Conservation (phyloP, 2,888 invertebrate species). For the Seira sanloemensis region DNA sequence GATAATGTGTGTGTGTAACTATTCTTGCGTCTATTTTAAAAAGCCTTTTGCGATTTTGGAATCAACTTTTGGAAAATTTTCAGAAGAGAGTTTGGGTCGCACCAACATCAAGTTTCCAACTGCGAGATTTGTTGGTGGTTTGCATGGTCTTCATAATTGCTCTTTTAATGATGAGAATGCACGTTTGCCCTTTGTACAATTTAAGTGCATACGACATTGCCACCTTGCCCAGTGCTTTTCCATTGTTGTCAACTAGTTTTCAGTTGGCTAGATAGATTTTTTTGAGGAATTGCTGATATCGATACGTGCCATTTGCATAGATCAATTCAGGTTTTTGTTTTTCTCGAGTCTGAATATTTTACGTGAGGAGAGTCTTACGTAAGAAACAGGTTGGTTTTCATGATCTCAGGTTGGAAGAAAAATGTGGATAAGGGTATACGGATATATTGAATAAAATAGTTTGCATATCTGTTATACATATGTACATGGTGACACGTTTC, state of each 20-base stretch:
- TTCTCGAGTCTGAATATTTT: neutral
- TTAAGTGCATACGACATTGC: neutral
- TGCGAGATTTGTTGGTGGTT: neutral
- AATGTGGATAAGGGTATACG: no score
- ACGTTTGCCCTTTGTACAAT: neutral
- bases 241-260: conserved; percentile 42
- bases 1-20: no score
- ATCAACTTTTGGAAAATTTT: no score
- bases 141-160: neutral
- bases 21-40: no score
- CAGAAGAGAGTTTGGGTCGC: neutral
- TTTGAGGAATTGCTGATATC: neutral
- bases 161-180: neutral
- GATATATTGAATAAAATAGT: no score
- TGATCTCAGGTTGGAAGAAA: no score
- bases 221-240: conserved; percentile 12
- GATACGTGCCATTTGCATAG: neutral
- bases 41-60: no score
- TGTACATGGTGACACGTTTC: no score
- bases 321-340: neutral
- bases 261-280: neutral
- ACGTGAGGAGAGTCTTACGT: neutral
- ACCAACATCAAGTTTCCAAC: neutral
- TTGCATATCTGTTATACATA: no score
- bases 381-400: conserved; percentile 32